Base-by-base conservation (phyloP, 2,888 invertebrate genomes). In the Epicampocera succincta region DNA sequence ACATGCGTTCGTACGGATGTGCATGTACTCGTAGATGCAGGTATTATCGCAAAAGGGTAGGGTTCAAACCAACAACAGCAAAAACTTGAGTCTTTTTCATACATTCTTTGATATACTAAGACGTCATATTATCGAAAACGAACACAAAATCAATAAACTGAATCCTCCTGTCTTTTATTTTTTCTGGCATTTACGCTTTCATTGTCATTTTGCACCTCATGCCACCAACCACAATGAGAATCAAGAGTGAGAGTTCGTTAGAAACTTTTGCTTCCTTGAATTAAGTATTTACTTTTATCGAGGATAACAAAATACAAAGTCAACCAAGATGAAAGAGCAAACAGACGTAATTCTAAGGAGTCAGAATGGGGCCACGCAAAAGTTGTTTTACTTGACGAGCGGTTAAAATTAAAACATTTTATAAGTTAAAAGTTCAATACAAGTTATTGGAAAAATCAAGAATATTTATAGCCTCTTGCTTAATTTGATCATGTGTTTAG, bases 91-190 rank as follows among this genome's bases (percentile, higher is more conserved):
- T 25, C 17, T 17, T 17, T 42, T 33, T 25, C 42, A 66, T 19
- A 65, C 56, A 33, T 5, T 33, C 33, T 33, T 9, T 33, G n/a
- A 61, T n/a, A 58, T 13, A 48, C 15, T 44, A 12, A 21, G 61
- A 61, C 61, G 65, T 25, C 46, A 74, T 56, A 40, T 69, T 25
- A 60, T 68, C 61, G 54, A 60, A 60, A 52, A 54, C 5, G 13
- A 15, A 50, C 63, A 74, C 66, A 56, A 68, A 80, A 80, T 80
- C 79, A 69, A 80, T 80, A 69, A 63, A 63, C 15, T 19, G 25
- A 29, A 73, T 65, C 8, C 29, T 25, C 17, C 25, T 38, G 33
- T 46, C 19, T 56, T 44, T 25, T 56, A 44, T n/a, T 46, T 17
- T 25, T 19, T 33, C 19, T 19, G 12, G 3, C 17, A 19, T 1